Evolutionary conservation across 1,140 invertebrate species (phyloP).

Genomic region (Aplysia californica): DNA sequence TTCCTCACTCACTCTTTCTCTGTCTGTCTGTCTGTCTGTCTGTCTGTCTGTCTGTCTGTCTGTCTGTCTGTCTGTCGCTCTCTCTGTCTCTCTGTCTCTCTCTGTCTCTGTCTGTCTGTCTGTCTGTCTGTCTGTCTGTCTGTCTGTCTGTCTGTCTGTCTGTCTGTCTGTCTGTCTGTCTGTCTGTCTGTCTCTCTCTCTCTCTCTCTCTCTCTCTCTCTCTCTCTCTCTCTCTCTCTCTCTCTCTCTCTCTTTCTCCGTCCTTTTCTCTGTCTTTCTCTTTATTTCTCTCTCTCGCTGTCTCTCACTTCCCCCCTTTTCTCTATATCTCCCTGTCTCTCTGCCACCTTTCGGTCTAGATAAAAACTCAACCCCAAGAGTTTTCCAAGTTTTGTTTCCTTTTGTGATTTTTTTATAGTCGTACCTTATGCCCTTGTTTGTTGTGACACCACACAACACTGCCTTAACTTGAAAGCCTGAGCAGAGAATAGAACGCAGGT

Average conservation of each 20-base stretch:
- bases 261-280: background rate
- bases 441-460: too few relatives aligned
- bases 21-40: slow-evolving; percentile 3
- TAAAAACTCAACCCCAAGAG: background rate
- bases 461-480: too few relatives aligned
- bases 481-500: too few relatives aligned
- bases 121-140: background rate
- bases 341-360: background rate
- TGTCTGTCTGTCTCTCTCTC: background rate
- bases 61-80: background rate
- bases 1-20: background rate
- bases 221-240: background rate
- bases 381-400: background rate
- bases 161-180: background rate
- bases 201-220: too few relatives aligned
- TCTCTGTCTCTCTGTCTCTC: background rate
- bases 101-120: background rate
- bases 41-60: background rate
- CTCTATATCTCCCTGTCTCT: slow-evolving; percentile 21
- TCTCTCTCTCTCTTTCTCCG: background rate
- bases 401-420: too few relatives aligned
- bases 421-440: too few relatives aligned
- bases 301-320: background rate
- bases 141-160: background rate
- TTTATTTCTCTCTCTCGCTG: background rate